Percentiles rank a stretch among this genome's conserved stretches.
Conservation (phyloP, 37 sponge, comb jelly and placozoan species). For the Axinella damicornis region DNA sequence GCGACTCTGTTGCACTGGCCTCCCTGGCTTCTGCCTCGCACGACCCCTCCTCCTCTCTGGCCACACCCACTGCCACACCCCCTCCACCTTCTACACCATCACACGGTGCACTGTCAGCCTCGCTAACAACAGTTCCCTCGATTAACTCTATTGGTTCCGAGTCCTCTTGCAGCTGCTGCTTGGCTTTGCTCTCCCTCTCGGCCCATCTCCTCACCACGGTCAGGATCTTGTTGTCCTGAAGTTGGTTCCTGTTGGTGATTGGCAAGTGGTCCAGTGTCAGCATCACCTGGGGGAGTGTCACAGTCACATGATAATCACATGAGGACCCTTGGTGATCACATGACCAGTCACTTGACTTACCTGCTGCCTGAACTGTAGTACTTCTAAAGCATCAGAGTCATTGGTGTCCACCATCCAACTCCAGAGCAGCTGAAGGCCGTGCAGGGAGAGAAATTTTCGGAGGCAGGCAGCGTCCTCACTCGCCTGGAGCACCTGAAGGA, state of each 20-base stretch:
- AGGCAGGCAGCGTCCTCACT: conserved; percentile 71
- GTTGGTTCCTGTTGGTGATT: conserved; percentile 79
- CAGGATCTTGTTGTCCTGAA: conserved; percentile 81
- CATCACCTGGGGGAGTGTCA: conserved; percentile 56
- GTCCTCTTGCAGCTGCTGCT: background rate
- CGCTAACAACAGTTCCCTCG: conserved; percentile 17
- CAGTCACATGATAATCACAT: background rate
- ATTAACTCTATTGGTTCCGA: conserved; percentile 1
- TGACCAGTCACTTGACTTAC: conserved; percentile 9
- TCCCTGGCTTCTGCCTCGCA: conserved; percentile 52
- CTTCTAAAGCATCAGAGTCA: conserved; percentile 39
- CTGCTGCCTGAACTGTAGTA: conserved; percentile 50
- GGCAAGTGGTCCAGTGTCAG: conserved; percentile 82
- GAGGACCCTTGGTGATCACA: background rate
- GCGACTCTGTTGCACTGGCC: background rate
- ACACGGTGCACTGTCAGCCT: conserved; percentile 23
- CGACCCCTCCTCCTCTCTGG: conserved; percentile 8
- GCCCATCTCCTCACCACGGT: conserved; percentile 82
- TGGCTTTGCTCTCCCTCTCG: background rate
- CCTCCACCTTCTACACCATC: background rate
- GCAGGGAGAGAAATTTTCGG: conserved; percentile 85
- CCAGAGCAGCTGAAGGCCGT: conserved; percentile 90
- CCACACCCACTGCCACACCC: conserved; percentile 13
- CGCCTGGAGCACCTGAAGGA: conserved; percentile 29
- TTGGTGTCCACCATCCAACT: conserved; percentile 95